Conservation (phyloP, 2,113 vertebrate species). For the Ahaetulla prasina region DNA sequence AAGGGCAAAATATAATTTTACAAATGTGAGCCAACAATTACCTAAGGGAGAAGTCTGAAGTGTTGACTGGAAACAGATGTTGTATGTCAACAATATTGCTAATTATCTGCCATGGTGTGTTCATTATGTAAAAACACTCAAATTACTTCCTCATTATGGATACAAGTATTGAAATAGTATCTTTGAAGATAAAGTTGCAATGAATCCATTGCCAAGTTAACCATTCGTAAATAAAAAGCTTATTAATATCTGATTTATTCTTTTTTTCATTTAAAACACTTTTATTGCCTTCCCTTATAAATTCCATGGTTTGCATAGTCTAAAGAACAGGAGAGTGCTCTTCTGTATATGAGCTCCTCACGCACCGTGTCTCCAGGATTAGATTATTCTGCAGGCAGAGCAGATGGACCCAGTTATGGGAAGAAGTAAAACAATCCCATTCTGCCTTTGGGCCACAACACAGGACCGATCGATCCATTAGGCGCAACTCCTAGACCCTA, state of each 20-base stretch:
- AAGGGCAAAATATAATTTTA: constrained; percentile 4
- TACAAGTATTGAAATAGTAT: background rate
- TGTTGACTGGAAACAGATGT: constrained; percentile 1
- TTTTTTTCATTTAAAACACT: background rate
- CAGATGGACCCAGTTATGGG: background rate
- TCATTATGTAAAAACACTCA: background rate
- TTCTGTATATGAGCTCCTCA: background rate
- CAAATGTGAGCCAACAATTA: background rate
- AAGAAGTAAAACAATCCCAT: background rate
- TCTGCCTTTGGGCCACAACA: background rate
- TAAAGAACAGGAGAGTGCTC: background rate
- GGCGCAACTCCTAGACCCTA: background rate
- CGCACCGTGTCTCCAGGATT: background rate
- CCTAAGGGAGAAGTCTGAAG: background rate
- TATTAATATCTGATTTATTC: background rate
- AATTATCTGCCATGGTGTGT: background rate
- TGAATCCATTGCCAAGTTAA: background rate
- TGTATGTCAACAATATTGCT: background rate
- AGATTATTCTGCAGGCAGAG: background rate
- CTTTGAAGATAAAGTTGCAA: background rate
- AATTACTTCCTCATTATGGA: background rate
- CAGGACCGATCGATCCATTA: background rate
- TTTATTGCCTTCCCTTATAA: background rate
- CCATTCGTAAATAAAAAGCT: background rate
- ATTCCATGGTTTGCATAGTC: background rate